Conservation (phyloP, 2,113 vertebrate species). For the Toxostoma redivivum region DNA sequence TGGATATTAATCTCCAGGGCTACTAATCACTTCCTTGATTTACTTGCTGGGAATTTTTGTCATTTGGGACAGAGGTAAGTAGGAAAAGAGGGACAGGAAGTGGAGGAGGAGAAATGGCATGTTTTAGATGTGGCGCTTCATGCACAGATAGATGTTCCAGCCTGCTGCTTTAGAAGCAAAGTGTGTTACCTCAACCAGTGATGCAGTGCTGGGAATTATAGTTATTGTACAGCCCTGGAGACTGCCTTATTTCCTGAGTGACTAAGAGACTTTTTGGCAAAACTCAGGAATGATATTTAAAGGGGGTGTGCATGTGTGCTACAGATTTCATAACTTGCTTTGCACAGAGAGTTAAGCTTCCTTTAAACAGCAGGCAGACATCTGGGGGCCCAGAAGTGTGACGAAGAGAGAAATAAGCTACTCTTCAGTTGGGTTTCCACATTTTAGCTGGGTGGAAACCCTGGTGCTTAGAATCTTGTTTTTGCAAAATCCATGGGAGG, state of each 20-base stretch:
- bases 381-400: neutral
- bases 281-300: neutral
- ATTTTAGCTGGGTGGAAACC: neutral
- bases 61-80: neutral
- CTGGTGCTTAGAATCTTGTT: neutral
- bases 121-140: neutral
- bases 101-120: neutral
- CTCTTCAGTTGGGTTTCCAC: neutral
- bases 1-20: neutral
- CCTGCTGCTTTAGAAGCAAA: neutral
- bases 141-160: rapidly evolving
- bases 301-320: neutral
- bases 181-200: neutral
- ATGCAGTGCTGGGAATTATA: neutral
- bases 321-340: neutral
- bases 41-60: neutral
- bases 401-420: neutral
- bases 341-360: neutral
- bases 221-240: neutral
- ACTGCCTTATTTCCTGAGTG: neutral
- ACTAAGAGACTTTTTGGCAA: neutral
- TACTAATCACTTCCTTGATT: neutral
- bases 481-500: neutral
- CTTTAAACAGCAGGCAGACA: neutral
- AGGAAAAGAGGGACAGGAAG: neutral